A percentile compares a stretch with the other conserved stretches of the same genome.
phyloP scores from a whole-genome alignment of 2,888 invertebrate species.

The Callinectes sapidus region DNA sequence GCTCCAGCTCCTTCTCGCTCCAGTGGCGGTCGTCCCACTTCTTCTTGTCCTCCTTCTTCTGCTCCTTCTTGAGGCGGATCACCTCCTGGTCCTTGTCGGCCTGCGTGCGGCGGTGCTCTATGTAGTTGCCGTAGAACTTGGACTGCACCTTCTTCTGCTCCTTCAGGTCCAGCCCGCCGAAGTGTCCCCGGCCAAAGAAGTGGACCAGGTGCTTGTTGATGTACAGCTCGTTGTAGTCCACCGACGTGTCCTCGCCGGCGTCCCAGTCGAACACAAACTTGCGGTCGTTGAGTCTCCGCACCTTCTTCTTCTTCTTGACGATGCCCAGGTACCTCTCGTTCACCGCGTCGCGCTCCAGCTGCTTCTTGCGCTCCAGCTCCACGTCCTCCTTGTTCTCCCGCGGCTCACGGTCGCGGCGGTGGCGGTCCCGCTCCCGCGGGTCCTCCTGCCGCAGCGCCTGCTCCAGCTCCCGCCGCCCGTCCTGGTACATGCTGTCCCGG shows the following conservation, averaged over 20 bases:
- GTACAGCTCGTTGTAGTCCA: constrained; percentile 97
- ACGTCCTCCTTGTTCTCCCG: constrained; percentile 72
- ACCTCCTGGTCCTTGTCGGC: constrained; percentile 98
- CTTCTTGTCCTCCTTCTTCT: constrained; percentile 97
- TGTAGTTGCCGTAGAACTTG: constrained; percentile 95
- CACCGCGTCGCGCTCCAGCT: constrained; percentile 90
- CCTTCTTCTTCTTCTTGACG: constrained; percentile 88
- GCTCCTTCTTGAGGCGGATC: constrained; percentile 88
- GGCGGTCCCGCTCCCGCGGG: constrained; percentile 74
- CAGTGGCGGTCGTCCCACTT: constrained; percentile 99
- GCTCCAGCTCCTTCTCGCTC: constrained; percentile 93
- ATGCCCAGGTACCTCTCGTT: constrained; percentile 96
- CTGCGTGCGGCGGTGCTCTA: constrained; percentile 96
- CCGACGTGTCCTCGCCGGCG: constrained; percentile 97
- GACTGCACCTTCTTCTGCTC: constrained; percentile 95
- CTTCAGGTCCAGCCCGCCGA: constrained; percentile 99
- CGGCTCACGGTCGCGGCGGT: constrained; percentile 71
- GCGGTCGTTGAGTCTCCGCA: constrained; percentile 94
- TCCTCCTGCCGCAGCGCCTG: constrained; percentile 73
- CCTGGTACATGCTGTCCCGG: constrained; percentile 78
- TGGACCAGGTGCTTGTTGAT: constrained; percentile 95
- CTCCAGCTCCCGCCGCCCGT: constrained; percentile 73
- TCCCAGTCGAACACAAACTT: constrained; percentile 99
- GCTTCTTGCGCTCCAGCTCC: constrained; percentile 72
- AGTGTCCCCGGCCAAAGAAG: constrained; percentile 97